Evolutionary conservation across 2,113 vertebrate genomes (phyloP).

Genomic region (Helogale parvula): DNA sequence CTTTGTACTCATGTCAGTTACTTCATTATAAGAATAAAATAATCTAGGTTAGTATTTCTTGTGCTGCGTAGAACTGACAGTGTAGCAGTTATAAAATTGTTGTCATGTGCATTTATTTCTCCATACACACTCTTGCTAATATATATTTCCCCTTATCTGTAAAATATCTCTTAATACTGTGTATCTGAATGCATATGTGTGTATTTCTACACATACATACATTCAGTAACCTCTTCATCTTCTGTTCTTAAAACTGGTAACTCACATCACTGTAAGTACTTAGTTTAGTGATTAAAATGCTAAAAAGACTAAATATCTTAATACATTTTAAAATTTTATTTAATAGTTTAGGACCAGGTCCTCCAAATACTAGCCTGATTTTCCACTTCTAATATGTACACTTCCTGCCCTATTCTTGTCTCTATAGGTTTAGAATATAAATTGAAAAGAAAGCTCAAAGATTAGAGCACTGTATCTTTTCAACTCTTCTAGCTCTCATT

Average conservation of each 20-base stretch:
- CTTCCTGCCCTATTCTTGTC: neutral
- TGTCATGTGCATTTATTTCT: conserved; percentile 32
- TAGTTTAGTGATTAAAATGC: conserved; percentile 16
- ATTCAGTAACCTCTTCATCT: neutral
- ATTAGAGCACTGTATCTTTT: conserved; percentile 35
- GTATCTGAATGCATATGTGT: neutral
- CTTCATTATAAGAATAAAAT: conserved; percentile 54
- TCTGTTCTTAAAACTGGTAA: conserved; percentile 16
- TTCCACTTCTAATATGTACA: neutral
- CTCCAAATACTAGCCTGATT: neutral
- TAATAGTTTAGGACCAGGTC: neutral
- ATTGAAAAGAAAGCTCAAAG: conserved; percentile 3
- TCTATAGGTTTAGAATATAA: neutral
- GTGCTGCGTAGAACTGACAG: neutral
- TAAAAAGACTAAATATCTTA: neutral
- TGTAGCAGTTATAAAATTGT: neutral
- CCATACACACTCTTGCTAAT: neutral
- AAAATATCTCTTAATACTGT: conserved; percentile 41
- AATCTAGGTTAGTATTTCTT: conserved; percentile 50
- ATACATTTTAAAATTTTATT: neutral
- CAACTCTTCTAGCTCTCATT: neutral
- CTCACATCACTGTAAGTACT: neutral
- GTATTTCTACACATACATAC: neutral
- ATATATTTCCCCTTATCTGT: neutral
- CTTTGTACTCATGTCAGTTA: conserved; percentile 52